Evolutionary conservation across 2,888 invertebrate genomes (phyloP), one percentile per base, ranked within the genome.

Genomic region (Corythucha ciliata): DNA sequence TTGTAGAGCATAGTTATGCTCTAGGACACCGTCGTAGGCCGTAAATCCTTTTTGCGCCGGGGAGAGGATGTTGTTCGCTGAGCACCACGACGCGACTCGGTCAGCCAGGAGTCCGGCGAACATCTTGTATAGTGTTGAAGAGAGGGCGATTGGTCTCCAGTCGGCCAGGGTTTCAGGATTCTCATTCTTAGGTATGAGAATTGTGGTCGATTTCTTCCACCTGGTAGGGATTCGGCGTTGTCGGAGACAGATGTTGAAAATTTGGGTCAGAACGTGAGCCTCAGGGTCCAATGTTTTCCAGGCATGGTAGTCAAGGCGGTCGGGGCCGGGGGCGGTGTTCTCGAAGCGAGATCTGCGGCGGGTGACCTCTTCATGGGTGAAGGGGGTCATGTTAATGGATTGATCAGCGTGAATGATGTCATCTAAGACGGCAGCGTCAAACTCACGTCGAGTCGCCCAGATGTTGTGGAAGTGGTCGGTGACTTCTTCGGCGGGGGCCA

Each of bases 91-190:
- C 18, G 25, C 2, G 2, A 54, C 34, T 6, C 52, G 16, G n/a
- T 39, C 41, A 6, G 50, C 37, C 10, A 56, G 29, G 14, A 53
- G 40, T 14, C 58, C 60, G 2, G 59, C 44, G 21, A 58, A 60
- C 0, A 64, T 54, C n/a, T 64, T 63, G 4, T 58, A 36, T 26
- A 60, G 57, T 3, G 59, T 61, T 6, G 58, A 25, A 4, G 61
- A 58, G 47, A 65, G 60, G 1, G 64, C 61, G 2, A 66, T 59
- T 5, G 64, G 62, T 2, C 63, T 49, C 65, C 65, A 66, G 57
- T 64, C 65, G 47, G 56, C 53, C 36, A 64, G 51, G 39, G 59
- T 54, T 18, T 54, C 51, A 7, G 57, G 29, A 34, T 56, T 52
- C 3, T 32, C 48, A 14, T 45, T 42, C 27, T 57, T 58, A 20